Base-by-base conservation (phyloP, 2,113 vertebrate genomes). In the Empidonax traillii region DNA sequence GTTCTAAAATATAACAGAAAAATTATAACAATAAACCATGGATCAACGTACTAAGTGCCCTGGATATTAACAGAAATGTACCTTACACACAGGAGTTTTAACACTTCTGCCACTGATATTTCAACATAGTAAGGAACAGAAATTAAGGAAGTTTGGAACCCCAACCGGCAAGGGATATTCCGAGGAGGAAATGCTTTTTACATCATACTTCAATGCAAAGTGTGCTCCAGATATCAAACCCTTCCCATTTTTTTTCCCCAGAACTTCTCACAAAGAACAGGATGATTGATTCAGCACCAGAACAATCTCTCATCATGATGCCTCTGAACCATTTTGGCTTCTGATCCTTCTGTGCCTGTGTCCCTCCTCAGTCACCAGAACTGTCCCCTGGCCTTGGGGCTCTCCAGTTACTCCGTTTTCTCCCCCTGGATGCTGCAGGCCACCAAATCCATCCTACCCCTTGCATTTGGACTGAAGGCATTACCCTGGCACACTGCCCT, bases 1-100 rank as follows among this genome's bases (percentile, higher is more conserved):
- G 24, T 51, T 83, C 68, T 63, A 58, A 81, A 91, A 63, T 49
- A 31, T n/a, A 90, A 80, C 59, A 93, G 52, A 65, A 87, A 76
- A 65, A 80, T 20, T 71, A 83, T 47, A 77, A 69, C 51, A 85
- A 53, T 82, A 81, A 72, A 79, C 58, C 46, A 67, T 8, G 6
- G 24, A 62, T 66, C 55, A 59, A 33, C 52, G 46, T 28, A 74
- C 47, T 18, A 41, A 69, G 68, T 59, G 52, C 77, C 58, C 75
- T 44, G 47, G 72, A 37, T 74, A 59, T 59, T 52, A 71, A 80
- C 7, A 76, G 56, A 86, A 76, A 52, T 25, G 30, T 3, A 31
- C 59, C 43, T 81, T 44, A 41, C 51, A 84, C 58, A 68, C 33
- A n/a, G 28, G 83, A 88, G 22, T 56, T 78, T 25, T 23, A 69